Base-by-base conservation (phyloP, 64 coral and sea anemone genomes). In the Platygyra sinensis region DNA sequence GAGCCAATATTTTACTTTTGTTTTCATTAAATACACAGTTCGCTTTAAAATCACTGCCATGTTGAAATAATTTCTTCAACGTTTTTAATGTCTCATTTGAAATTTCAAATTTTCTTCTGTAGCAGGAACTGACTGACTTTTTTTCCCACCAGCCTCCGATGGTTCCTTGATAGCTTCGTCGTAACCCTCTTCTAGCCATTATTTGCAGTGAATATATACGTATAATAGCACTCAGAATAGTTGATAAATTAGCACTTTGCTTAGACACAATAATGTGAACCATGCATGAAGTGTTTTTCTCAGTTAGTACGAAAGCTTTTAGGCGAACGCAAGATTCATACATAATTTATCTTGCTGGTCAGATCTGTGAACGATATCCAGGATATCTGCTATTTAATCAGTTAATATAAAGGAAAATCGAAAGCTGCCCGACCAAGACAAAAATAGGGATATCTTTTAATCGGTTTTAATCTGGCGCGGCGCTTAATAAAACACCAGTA, bases 181-280 rank as follows among this genome's bases (percentile, higher is more conserved):
- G 20, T 31, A 14, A 19, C 12, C 38, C 64, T 11, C n/a, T 82
- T 63, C 64, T 36, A 20, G 14, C 16, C 39, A 10, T 22, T 42
- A 10, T 19, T n/a, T 67, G 8, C 16, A 50, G 33, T 9, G n/a
- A 42, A 63, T 69, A 69, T 69, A 32, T 80, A n/a, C n/a, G 1
- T 36, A 62, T 62, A 62, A 63, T 30, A 71, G 61, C 65, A 28
- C 22, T 85, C 24, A 14, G 39, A 85, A 52, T 22, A n/a, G 10
- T 28, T 85, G 63, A 85, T 85, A 52, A 85, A 85, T 85, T 85
- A 85, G 81, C 81, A 69, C 63, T 85, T 85, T 85, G 33, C 39
- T n/a, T 30, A 85, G 63, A 38, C 81, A 72, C 63, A 85, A 85
- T 67, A 71, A 85, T 85, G 62, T 72, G 31, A 71, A 15, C n/a